Base-by-base conservation (phyloP, 2,888 invertebrate genomes). In the Pollenia amentaria region DNA sequence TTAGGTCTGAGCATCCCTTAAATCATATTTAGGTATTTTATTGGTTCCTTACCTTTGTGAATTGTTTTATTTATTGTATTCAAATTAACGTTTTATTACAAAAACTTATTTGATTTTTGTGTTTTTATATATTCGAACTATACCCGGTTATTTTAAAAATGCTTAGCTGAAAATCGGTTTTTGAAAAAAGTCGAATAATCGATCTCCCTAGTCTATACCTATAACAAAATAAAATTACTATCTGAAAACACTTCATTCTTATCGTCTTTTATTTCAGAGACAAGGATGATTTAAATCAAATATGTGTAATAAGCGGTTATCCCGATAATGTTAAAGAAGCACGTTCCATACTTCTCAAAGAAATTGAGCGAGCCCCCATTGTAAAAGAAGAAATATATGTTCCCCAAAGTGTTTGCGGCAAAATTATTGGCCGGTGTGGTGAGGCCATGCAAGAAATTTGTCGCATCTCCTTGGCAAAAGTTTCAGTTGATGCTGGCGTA, bases 381-480 rank as follows among this genome's bases (percentile, higher is more conserved):
- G 94, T 96, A 46, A 95, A 95, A n/a, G 95, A 95, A 73, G 95
- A 95, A 87, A 94, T 97, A 64, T 94, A 93, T 83, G 95, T 98
- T 1, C 96, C 97, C 0, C 93, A 94, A 70, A 95, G 94, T 92
- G 94, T 95, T 38, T 95, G 96, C 72, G 96, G 96, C 1, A 95
- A 95, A 90, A 95, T 98, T 73, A 97, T 97, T 89, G 98, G 95
- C 93, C 94, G 95, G 70, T 95, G 95, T 73, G 97, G 97, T 0
- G 96, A 96, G 76, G 95, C 94, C 60, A 95, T 98, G 73, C 95
- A 95, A 72, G 94, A 95, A 64, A 97, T 98, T 78, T 95, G 95
- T 83, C 95, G 95, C 88, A 92, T 94, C 14, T 96, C 97, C 11
- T 95, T 96, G 84, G 96, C 97, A 0, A 96, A 96, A 88, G 94